Base-by-base conservation (phyloP, 2,888 invertebrate species). In the Leucoptera coffeella region DNA sequence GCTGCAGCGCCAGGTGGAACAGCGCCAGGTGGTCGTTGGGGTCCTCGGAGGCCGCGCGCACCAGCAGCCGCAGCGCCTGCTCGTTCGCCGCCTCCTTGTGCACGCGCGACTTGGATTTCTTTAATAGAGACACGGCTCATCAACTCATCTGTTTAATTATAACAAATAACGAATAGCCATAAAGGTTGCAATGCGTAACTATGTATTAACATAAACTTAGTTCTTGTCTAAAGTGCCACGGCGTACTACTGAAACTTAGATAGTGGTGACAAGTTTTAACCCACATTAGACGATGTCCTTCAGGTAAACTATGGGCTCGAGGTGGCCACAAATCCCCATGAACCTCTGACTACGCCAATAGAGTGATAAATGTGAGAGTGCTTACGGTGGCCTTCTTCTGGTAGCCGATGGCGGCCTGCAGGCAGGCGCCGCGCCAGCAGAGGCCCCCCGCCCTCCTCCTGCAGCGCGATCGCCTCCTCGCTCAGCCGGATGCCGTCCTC, bases 11-110 rank as follows among this genome's bases (percentile, higher is more conserved):
- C 22, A 96, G 69, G 62, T 95, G 94, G 65, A 93, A 96, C 49
- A 90, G 82, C 4, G 87, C 82, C 26, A 96, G 67, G 53, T 96
- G 92, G 62, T 97, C 97, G 49, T 89, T 86, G 23, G 86, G 82
- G 69, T 99, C 96, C 25, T 82, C 56, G 39, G 82, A 80, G 27
- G 85, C 85, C 0, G 92, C 82, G 34, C 82, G 82, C 45, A 49
- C 47, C 35, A 62, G 34, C 12, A 47, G 37, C 29, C 45, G 45
- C 25, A 62, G 30, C 4, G 58, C 43, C 15, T 38, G 39, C 4
- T 51, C 55, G 39, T 57, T 59, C 20, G 54, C 54, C 6, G 48
- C 43, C 17, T 60, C 60, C 29, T 64, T 64, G 32, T 65, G 65
- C 5, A 56, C 31, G 2, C 59, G 60, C 3, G 50, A 58, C 23